phyloP scores from a whole-genome alignment of 2,113 vertebrate species.

The Capricornis sumatraensis region DNA sequence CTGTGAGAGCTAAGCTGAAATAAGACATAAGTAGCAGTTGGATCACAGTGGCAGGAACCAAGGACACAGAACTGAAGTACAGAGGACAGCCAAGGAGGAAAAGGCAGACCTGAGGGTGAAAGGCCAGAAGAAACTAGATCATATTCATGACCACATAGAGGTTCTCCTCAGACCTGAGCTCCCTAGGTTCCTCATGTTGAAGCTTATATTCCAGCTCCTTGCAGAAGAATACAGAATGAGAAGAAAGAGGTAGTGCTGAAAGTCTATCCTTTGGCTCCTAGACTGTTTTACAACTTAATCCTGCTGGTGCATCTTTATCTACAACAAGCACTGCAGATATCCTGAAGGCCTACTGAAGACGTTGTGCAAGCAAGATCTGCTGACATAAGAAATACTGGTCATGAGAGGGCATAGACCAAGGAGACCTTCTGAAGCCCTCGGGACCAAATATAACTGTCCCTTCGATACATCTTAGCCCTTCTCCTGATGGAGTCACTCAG shows the following conservation, averaged over 20 bases:
- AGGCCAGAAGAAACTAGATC: conserved; percentile 1
- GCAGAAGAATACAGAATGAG: neutral
- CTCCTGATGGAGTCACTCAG: neutral
- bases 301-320: neutral
- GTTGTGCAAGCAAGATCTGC: neutral
- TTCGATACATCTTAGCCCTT: neutral
- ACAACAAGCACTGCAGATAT: neutral
- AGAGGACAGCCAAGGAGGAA: neutral
- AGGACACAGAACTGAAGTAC: neutral
- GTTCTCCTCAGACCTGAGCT: neutral
- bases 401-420: neutral
- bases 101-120: neutral
- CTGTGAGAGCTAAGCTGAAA: neutral
- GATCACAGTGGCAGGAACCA: neutral
- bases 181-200: neutral
- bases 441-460: neutral
- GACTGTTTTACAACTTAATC: neutral
- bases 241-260: neutral
- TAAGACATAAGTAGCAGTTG: neutral
- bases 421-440: neutral
- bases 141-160: neutral
- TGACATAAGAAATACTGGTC: conserved; percentile 23
- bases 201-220: neutral
- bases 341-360: neutral
- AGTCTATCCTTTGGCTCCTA: neutral